Conservation (phyloP, 2,113 vertebrate species). For the Paramisgurnus dabryanus region DNA sequence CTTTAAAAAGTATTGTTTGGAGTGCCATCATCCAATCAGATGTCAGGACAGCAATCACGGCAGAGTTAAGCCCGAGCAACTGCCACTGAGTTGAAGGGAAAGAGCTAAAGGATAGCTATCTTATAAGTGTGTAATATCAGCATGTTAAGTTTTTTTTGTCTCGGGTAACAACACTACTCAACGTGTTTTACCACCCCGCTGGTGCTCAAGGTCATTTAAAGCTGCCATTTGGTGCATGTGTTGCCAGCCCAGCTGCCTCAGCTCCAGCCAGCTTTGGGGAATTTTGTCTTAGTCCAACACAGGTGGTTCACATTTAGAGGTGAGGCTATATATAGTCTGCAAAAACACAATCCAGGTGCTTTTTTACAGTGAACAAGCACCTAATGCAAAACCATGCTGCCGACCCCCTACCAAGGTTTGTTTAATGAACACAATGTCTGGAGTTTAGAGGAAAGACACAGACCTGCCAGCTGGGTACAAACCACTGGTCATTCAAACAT, state of each 20-base stretch:
- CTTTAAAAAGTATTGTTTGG: too few species aligned
- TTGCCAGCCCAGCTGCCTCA: constrained; percentile 39
- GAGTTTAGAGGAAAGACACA: constrained; percentile 54
- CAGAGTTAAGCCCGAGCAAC: too few species aligned
- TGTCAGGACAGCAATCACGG: too few species aligned
- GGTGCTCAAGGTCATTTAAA: constrained; percentile 15
- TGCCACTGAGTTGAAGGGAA: too few species aligned
- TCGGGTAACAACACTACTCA: constrained; percentile 9
- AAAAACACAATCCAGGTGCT: constrained; percentile 73
- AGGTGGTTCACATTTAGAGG: constrained; percentile 69
- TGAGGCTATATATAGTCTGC: constrained; percentile 67
- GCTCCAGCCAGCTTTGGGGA: constrained; percentile 54
- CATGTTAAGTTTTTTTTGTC: neutral
- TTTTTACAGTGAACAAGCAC: constrained; percentile 58
- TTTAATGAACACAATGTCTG: constrained; percentile 59
- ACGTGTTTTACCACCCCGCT: neutral
- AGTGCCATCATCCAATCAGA: too few species aligned
- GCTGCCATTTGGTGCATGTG: constrained; percentile 29
- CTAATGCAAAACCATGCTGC: constrained; percentile 48
- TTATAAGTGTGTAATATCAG: neutral
- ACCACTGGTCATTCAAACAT: constrained; percentile 45
- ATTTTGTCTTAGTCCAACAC: constrained; percentile 58
- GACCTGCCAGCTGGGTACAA: constrained; percentile 50
- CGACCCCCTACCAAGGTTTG: constrained; percentile 54
- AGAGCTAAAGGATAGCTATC: too few species aligned